These are phyloP conservation scores for Drosophila repletoides DNA, from an alignment of 1,140 invertebrate genomes.

Conservation along the genomic window DNA sequence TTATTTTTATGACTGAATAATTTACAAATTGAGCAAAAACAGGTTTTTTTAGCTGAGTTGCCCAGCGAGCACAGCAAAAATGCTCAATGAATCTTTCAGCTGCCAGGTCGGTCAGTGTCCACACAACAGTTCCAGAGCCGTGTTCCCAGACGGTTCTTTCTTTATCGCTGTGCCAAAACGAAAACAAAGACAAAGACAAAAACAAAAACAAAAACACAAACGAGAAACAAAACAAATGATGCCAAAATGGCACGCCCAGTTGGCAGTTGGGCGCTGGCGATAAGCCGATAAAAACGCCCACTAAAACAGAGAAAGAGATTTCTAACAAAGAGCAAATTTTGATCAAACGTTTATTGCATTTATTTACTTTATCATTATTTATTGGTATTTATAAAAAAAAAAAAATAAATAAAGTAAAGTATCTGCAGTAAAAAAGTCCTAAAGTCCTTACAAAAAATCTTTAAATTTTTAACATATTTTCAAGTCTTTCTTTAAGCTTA, in stretches of 20 bases:
- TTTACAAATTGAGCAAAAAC: constrained; percentile 71
- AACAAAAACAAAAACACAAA: constrained; percentile 10
- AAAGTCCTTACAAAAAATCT: no score
- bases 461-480: no score
- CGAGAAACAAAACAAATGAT: constrained; percentile 2
- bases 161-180: constrained; percentile 20
- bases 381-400: constrained; percentile 14
- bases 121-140: no score
- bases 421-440: no score
- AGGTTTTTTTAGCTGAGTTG: constrained; percentile 40
- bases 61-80: constrained; percentile 28
- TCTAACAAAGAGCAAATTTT: constrained; percentile 10
- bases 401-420: no score
- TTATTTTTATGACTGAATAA: constrained; percentile 57
- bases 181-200: constrained; percentile 9
- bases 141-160: constrained; percentile 1
- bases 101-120: constrained; percentile 4
- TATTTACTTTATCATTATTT: no score
- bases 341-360: constrained; percentile 16
- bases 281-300: constrained; percentile 36
- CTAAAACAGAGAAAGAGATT: neutral
- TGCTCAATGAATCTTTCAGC: constrained; percentile 62
- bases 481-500: no score
- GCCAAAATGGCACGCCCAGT: constrained; percentile 20
- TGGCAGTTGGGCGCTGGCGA: constrained; percentile 17